A percentile compares a stretch with the other conserved stretches of the same genome.
phyloP scores from a whole-genome alignment of 2,113 vertebrate genomes.

The Ophthalmotilapia sp. region DNA sequence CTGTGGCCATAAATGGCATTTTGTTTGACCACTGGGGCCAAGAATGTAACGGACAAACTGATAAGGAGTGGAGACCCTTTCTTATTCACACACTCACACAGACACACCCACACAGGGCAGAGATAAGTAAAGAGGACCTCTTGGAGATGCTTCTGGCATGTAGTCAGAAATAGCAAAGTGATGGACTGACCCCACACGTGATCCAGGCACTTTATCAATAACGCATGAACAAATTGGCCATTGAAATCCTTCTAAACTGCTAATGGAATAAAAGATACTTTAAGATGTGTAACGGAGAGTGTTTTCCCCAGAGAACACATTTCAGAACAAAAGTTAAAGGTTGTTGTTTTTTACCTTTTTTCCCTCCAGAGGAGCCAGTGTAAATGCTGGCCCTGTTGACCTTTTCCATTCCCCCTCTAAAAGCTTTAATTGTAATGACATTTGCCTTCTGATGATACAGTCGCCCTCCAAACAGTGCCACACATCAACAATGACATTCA shows the following conservation, averaged over 20 bases:
- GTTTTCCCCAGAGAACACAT: neutral
- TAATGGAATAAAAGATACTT: conserved; percentile 8
- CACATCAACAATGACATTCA: conserved; percentile 15
- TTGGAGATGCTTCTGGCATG: conserved; percentile 19
- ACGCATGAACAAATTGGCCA: conserved; percentile 3
- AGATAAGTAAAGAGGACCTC: conserved; percentile 39
- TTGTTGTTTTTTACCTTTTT: neutral
- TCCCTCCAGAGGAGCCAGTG: neutral
- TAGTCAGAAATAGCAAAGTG: conserved; percentile 38
- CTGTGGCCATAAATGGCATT: conserved; percentile 64
- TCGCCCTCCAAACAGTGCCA: neutral
- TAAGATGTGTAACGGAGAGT: neutral
- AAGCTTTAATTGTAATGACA: conserved; percentile 31
- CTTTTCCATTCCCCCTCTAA: conserved; percentile 6
- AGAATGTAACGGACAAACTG: conserved; percentile 64
- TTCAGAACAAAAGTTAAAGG: neutral
- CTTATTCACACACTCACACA: neutral
- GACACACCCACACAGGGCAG: neutral
- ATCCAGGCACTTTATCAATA: conserved; percentile 23
- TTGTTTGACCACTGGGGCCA: conserved; percentile 28
- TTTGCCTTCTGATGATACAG: conserved; percentile 13
- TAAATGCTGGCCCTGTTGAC: neutral
- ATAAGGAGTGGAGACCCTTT: conserved; percentile 52
- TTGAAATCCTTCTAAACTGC: neutral
- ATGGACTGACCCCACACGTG: neutral